A percentile compares a stretch with the other conserved stretches of the same genome.
phyloP scores from a whole-genome alignment of 2,113 vertebrate species.

The Ramphastos sulfuratus region DNA sequence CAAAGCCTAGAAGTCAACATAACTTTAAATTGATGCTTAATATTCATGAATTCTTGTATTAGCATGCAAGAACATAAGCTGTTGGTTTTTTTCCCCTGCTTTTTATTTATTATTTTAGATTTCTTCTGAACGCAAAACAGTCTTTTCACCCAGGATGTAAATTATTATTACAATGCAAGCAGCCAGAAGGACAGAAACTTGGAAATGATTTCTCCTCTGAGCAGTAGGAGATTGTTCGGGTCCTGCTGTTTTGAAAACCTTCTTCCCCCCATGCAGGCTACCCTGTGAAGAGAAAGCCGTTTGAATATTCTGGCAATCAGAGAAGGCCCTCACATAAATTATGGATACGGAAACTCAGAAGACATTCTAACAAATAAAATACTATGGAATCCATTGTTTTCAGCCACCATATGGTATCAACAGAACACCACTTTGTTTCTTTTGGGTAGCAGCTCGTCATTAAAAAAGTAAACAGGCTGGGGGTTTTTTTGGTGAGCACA shows the following conservation, averaged over 20 bases:
- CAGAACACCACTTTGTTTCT: constrained; percentile 80
- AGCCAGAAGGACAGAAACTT: constrained; percentile 80
- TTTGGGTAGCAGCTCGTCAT: constrained; percentile 72
- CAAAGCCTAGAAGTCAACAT: constrained; percentile 12
- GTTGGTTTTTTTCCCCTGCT: background rate
- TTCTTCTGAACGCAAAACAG: constrained; percentile 71
- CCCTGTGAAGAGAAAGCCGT: constrained; percentile 75
- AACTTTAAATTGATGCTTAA: constrained; percentile 68
- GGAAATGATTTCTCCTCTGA: constrained; percentile 76
- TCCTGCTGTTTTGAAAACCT: constrained; percentile 82
- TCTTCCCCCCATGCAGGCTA: constrained; percentile 69
- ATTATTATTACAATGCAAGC: constrained; percentile 79
- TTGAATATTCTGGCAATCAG: constrained; percentile 81
- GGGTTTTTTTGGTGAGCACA: constrained; percentile 40
- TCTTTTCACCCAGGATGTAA: constrained; percentile 73
- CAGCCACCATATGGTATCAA: constrained; percentile 79
- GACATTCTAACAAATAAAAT: constrained; percentile 78
- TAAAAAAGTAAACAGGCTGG: constrained; percentile 74
- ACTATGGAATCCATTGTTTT: constrained; percentile 74
- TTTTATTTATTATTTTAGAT: constrained; percentile 48
- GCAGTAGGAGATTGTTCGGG: constrained; percentile 76
- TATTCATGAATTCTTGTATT: constrained; percentile 68
- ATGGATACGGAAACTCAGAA: constrained; percentile 76
- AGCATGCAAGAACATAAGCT: constrained; percentile 70
- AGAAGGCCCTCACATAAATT: constrained; percentile 77